Base-by-base conservation (phyloP, 2,888 invertebrate genomes). In the Pachliopta kotzebuea region DNA sequence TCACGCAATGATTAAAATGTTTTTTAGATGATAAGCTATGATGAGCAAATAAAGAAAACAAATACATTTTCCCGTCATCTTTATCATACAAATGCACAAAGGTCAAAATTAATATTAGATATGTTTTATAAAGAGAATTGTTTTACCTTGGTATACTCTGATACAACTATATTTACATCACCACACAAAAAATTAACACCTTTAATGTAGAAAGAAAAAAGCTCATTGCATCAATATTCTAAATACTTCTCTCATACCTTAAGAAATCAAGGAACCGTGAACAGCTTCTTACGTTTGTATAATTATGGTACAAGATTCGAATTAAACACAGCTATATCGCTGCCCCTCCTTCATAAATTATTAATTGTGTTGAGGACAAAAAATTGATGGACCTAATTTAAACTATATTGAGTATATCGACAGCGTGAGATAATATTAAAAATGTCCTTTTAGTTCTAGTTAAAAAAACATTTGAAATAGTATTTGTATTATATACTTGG, bases 261-360 rank as follows among this genome's bases (percentile, higher is more conserved):
- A 29, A 59, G 52, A 52, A 57, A 53, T 37, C 42, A 57, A 57
- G 37, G 29, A 58, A 45, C 23, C 7, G 26, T 58, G 23, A 52
- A 63, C 53, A 18, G 9, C 45, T 63, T 58, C 54, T 58, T 54
- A n/a, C 54, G 29, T 18, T 45, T 49, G 29, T 37, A 24, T 8
- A 50, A 53, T 53, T 63, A 57, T 53, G 53, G 42, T 45, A 29
- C 56, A 56, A 18, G 20, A 49, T 58, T 42, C 20, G 11, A 63
- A 63, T 53, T 26, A 57, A 55, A 56, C 9, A 56, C 17, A 23
- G 26, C 20, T 56, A n/a, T 42, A 21, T 53, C 23, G 8, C 18
- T 18, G 18, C 24, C 17, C 20, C 18, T 20, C 31, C 20, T 20
- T 52, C 9, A 60, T 64, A 56, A n/a, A 64, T 64, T 18, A 60